These are phyloP conservation scores for Drosophila funebris DNA, from an alignment of 1,140 invertebrate genomes.

Conservation along the genomic window DNA sequence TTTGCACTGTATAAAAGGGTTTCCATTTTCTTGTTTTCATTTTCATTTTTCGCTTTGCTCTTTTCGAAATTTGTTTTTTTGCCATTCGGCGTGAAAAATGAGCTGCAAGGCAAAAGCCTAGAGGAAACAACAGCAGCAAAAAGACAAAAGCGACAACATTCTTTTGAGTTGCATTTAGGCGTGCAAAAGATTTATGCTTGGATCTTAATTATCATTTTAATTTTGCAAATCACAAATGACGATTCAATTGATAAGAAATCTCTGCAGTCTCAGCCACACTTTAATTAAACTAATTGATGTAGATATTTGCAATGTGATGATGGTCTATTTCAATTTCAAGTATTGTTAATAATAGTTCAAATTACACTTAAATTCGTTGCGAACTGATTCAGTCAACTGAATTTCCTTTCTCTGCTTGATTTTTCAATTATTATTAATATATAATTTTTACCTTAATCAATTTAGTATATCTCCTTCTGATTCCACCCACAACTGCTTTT, in stretches of 20 bases:
- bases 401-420: no score
- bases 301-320: no score
- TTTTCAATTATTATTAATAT: no score
- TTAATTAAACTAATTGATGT: slow-evolving; percentile 40
- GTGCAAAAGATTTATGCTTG: slow-evolving; percentile 29
- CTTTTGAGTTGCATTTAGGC: slow-evolving; percentile 47
- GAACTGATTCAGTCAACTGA: no score
- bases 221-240: slow-evolving; percentile 13
- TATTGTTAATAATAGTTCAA: no score
- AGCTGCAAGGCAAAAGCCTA: slow-evolving; percentile 16
- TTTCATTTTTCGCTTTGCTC: slow-evolving; percentile 23
- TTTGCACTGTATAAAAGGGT: slow-evolving; percentile 32
- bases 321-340: no score
- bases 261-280: background rate
- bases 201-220: slow-evolving; percentile 23
- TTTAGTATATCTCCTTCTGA: no score
- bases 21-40: background rate
- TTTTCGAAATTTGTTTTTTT: slow-evolving; percentile 32
- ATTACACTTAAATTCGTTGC: no score
- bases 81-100: slow-evolving; percentile 38
- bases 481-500: background rate
- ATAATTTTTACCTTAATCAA: no score
- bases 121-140: background rate
- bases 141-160: slow-evolving; percentile 4
- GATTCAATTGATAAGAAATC: slow-evolving; percentile 20